Base-by-base conservation (phyloP, 2,113 vertebrate genomes). In the Amia ocellicauda region DNA sequence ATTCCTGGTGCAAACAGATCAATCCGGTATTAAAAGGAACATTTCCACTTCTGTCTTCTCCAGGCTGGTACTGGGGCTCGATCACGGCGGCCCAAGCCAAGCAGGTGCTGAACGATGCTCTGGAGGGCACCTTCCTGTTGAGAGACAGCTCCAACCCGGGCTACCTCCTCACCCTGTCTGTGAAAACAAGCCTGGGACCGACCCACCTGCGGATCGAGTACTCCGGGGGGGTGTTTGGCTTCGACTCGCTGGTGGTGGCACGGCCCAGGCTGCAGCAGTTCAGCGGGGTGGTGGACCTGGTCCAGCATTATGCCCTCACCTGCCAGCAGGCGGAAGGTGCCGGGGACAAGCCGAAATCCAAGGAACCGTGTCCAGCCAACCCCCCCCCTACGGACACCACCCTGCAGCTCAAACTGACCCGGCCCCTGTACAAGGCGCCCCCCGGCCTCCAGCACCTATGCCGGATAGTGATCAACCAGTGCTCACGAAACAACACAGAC, bases 51-150 rank as follows among this genome's bases (percentile, higher is more conserved):
- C 1, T 62, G 22, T 36, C 2, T 51, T 64, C 41, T 58, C 3
- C 62, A 83, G 78, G 76, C 50, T 80, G 78, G 76, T 83, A 80
- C 64, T 80, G 78, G 78, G 80, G 76, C 19, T 43, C 74, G 2
- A 43, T 80, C 20, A 74, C 71, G 1, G 76, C 76, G 19, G 49
- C 62, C 5, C 64, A 82, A 60, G 78, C 78, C 22, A 72, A 64
- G 11, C 63, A 71, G 45, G 58, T 79, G 3, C 62, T 82, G 53
- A 69, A 49, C 3, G 58, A 62, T 3, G 59, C 68, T 3, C 56
- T 58, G 14, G 76, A 79, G 19, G 76, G 78, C 20, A 66, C 76
- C 3, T 80, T 76, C 45, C 73, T 82, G 7, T 31, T 80, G 59
- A 53, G 74, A 16, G 72, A 77, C 57, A 77, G 78, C 54, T 77